Conservation (phyloP, 2,888 invertebrate species). For the Aspidiotus destructor region DNA sequence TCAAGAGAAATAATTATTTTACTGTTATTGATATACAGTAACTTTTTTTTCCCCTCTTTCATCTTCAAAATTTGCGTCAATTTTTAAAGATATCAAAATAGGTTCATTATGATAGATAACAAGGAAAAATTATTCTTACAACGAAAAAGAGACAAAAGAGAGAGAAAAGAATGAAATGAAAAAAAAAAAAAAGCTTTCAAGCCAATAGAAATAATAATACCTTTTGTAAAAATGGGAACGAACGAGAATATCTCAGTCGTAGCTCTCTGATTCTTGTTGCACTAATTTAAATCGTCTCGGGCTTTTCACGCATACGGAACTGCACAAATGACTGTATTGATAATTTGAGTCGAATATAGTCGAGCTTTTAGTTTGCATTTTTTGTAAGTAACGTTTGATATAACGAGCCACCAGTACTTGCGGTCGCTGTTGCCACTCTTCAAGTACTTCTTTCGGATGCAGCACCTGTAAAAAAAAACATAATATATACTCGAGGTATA, state of each 20-base stretch:
- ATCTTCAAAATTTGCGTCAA: too few relatives aligned
- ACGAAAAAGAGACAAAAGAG: background rate
- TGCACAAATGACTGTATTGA: slow-evolving; percentile 41
- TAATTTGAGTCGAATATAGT: slow-evolving; percentile 56
- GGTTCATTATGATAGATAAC: too few relatives aligned
- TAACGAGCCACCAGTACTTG: slow-evolving; percentile 72
- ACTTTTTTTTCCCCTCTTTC: too few relatives aligned
- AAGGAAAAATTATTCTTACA: background rate
- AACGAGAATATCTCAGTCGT: slow-evolving; percentile 53
- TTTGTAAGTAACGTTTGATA: slow-evolving; percentile 70
- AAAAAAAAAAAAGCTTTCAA: background rate
- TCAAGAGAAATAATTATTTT: too few relatives aligned
- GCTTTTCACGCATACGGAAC: slow-evolving; percentile 71
- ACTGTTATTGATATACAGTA: too few relatives aligned
- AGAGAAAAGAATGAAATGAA: background rate
- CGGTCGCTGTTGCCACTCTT: slow-evolving; percentile 84
- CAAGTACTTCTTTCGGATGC: slow-evolving; percentile 75
- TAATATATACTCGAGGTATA: background rate
- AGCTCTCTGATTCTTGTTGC: slow-evolving; percentile 82
- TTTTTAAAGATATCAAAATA: too few relatives aligned
- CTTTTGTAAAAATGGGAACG: too few relatives aligned
- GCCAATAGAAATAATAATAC: background rate
- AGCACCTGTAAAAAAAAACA: slow-evolving; percentile 56
- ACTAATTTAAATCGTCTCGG: slow-evolving; percentile 79
- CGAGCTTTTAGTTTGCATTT: slow-evolving; percentile 52